Base-by-base conservation (phyloP, 2,888 invertebrate genomes). In the Cheilosia impressa region DNA sequence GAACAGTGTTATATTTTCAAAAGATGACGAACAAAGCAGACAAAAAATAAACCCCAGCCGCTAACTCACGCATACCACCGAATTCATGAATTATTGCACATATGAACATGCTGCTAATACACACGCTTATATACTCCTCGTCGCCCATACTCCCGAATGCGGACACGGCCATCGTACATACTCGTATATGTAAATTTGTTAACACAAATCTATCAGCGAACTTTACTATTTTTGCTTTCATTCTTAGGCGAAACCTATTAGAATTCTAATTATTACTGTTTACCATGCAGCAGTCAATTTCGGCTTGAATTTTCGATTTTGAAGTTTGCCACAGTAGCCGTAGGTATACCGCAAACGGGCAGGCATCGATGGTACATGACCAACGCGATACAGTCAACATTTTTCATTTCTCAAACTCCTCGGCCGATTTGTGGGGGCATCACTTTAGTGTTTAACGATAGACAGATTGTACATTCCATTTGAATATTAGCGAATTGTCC, bases 31-130 rank as follows among this genome's bases (percentile, higher is more conserved):
- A 85, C 85, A 81, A 81, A 85, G 81, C 60, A 62, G 57, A 85
- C 81, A 85, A 81, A 85, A 72, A 81, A 77, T 85, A 85, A 85
- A 85, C 85, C 83, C 81, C 81, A 85, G 85, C 85, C 85, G 85
- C 85, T 81, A 81, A 81, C 81, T 81, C 76, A 81, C 85, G 55
- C 76, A 85, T 58, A 85, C 85, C 43, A 76, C 3, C 38, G 60
- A 62, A 22, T 38, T 34, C 43, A 63, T 45, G 50, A 66, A 68
- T 80, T 73, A 79, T 80, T 75, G 73, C 69, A 58, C 79, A 84
- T 69, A 79, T 60, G 60, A 78, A 79, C 38, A 55, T 55, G 68
- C 62, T 78, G 72, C 72, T 66, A 78, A 84, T 72, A 83, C 73
- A 83, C 73, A 84, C 65, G 80, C 53, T 55, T 68, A 73, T 45